phyloP scores from a whole-genome alignment of 1,140 invertebrate genomes.

The Brachionus sp. region DNA sequence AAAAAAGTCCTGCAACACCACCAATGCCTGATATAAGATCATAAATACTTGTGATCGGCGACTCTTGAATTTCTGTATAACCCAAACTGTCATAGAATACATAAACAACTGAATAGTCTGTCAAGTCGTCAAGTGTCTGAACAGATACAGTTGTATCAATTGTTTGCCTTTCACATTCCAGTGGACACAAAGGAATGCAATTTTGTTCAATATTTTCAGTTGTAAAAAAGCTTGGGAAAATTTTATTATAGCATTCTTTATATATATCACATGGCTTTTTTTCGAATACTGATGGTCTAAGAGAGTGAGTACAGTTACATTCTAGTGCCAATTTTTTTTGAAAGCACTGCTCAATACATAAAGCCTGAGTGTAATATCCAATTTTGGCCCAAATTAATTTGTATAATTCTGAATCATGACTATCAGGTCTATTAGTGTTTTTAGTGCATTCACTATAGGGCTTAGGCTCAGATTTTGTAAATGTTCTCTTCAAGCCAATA shows the following conservation, averaged over 20 bases:
- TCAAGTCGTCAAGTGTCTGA: not conserved
- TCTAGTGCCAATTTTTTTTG: not conserved
- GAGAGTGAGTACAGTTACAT: not conserved
- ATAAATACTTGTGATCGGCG: not conserved
- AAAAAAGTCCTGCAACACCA: not conserved
- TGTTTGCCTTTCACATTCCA: not conserved
- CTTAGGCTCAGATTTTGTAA: not conserved
- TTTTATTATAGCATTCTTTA: not conserved
- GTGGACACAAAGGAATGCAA: not conserved
- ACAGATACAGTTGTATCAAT: not conserved
- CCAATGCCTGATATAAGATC: not conserved
- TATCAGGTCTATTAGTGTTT: not conserved
- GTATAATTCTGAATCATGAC: not conserved
- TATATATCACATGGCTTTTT: not conserved
- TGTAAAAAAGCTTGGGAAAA: not conserved
- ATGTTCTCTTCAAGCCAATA: not conserved
- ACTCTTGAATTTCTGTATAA: not conserved
- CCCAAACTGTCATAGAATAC: conserved; percentile 11
- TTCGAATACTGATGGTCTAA: not conserved
- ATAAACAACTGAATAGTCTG: not conserved
- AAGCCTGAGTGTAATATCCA: not conserved
- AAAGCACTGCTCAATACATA: not conserved
- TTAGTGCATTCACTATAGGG: conserved; percentile 11
- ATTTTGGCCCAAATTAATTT: not conserved
- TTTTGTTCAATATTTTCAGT: not conserved